A percentile compares a stretch with the other conserved stretches of the same genome.
phyloP scores from a whole-genome alignment of 1,140 invertebrate species.

The Halictus rubicundus region DNA sequence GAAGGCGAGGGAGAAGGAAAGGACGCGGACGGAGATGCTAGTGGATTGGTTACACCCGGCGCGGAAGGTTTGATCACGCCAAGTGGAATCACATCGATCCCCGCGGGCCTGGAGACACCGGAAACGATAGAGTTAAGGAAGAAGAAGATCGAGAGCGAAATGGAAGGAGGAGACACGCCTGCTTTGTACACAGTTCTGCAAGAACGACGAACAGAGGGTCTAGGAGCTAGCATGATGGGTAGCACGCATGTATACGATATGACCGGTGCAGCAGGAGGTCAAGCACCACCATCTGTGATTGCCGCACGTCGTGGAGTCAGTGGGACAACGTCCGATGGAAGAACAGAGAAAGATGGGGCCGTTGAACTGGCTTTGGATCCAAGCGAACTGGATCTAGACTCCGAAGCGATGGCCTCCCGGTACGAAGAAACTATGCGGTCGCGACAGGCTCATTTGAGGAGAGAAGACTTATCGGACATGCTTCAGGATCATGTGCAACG shows the following conservation, averaged over 20 bases:
- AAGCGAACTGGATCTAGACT: conserved; percentile 97
- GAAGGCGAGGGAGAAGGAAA: conserved; percentile 86
- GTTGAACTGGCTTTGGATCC: conserved; percentile 98
- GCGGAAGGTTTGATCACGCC: conserved; percentile 96
- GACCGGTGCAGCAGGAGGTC: conserved; percentile 82
- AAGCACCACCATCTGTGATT: conserved; percentile 81
- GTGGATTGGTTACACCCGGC: conserved; percentile 88
- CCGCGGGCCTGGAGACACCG: conserved; percentile 97
- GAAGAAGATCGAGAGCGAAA: conserved; percentile 97
- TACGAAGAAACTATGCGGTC: conserved; percentile 98
- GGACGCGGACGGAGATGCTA: conserved; percentile 86
- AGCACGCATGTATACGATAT: conserved; percentile 99
- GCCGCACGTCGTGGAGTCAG: conserved; percentile 75
- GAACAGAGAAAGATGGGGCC: conserved; percentile 83
- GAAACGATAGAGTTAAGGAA: conserved; percentile 99
- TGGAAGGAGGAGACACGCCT: conserved; percentile 96
- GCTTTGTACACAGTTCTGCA: conserved; percentile 96
- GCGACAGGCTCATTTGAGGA: conserved; percentile 91
- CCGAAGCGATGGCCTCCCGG: conserved; percentile 96
- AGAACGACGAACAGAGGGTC: conserved; percentile 94
- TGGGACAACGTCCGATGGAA: conserved; percentile 71
- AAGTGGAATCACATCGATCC: conserved; percentile 96
- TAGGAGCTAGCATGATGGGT: conserved; percentile 98
- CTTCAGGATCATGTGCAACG: conserved; percentile 98
- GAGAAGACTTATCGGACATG: conserved; percentile 99